Conservation (phyloP, 2,113 vertebrate genomes). For the Dromiciops gliroides region DNA sequence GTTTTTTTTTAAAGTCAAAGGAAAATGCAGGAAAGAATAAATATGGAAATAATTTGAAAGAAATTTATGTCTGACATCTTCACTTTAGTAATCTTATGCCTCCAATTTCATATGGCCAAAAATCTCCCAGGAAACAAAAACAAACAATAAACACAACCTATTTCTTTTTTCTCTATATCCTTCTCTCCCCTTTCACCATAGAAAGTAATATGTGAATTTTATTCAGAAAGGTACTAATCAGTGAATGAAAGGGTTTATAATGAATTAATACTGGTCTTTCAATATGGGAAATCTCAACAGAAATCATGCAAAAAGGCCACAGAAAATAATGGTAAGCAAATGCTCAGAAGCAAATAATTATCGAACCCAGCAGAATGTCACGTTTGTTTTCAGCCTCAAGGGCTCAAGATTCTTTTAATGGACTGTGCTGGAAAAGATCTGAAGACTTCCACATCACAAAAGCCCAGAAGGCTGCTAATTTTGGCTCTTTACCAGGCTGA, state of each 20-base stretch:
- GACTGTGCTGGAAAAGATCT: conserved; percentile 64
- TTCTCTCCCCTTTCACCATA: neutral
- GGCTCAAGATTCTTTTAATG: conserved; percentile 56
- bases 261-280: conserved; percentile 59
- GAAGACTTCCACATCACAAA: conserved; percentile 57
- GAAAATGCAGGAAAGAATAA: conserved; percentile 3
- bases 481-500: conserved; percentile 46
- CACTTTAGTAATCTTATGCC: conserved; percentile 33
- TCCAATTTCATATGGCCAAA: conserved; percentile 43
- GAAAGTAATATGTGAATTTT: conserved; percentile 24
- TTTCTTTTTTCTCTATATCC: conserved; percentile 25
- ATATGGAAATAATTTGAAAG: neutral
- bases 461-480: conserved; percentile 54
- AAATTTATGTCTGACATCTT: neutral
- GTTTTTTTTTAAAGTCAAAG: neutral
- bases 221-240: conserved; percentile 55
- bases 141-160: conserved; percentile 5
- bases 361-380: conserved; percentile 57
- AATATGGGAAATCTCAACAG: conserved; percentile 56
- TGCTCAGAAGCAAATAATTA: conserved; percentile 70
- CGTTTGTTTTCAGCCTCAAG: conserved; percentile 62
- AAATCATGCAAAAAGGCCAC: conserved; percentile 53
- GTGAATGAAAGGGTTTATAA: conserved; percentile 49
- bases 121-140: neutral
- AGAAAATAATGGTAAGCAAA: conserved; percentile 73